Conservation (phyloP, 2,797 vertebrate species). For the Eospalax fontanierii region DNA sequence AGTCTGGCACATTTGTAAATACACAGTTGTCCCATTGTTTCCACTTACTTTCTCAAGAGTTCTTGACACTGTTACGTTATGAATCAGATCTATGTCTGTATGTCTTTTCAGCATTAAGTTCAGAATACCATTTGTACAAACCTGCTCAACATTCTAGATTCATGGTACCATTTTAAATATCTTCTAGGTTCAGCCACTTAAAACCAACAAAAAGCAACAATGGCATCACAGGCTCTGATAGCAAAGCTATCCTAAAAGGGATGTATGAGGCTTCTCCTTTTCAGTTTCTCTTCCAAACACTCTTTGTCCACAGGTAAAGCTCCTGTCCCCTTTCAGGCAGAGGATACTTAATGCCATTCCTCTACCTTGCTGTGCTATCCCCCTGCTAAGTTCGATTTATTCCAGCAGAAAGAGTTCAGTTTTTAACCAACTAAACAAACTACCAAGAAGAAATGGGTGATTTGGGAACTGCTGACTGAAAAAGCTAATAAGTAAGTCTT, state of each 20-base stretch:
- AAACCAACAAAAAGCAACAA: background rate
- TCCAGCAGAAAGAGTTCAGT: slow-evolving; percentile 27
- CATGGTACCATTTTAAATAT: background rate
- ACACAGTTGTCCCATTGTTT: slow-evolving; percentile 18
- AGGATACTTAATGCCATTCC: background rate
- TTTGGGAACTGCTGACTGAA: slow-evolving; percentile 52
- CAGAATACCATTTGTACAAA: slow-evolving; percentile 51
- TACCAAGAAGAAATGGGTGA: slow-evolving; percentile 44
- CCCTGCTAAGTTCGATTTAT: slow-evolving; percentile 9
- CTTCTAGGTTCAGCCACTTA: background rate
- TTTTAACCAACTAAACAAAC: slow-evolving; percentile 42
- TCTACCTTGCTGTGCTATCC: background rate
- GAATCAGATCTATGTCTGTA: slow-evolving; percentile 32
- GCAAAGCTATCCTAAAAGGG: background rate
- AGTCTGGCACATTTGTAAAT: slow-evolving; percentile 39
- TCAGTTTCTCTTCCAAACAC: background rate
- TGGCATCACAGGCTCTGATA: slow-evolving; percentile 1
- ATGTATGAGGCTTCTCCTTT: background rate
- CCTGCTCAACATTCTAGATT: background rate
- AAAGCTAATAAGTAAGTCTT: slow-evolving; percentile 60
- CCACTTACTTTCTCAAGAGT: background rate
- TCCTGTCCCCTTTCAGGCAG: background rate
- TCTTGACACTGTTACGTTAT: slow-evolving; percentile 31
- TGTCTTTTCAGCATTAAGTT: background rate
- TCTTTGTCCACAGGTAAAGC: background rate